These are phyloP conservation scores for Brachyistius frenatus DNA, from an alignment of 2,113 vertebrate species.

Conservation along the genomic window DNA sequence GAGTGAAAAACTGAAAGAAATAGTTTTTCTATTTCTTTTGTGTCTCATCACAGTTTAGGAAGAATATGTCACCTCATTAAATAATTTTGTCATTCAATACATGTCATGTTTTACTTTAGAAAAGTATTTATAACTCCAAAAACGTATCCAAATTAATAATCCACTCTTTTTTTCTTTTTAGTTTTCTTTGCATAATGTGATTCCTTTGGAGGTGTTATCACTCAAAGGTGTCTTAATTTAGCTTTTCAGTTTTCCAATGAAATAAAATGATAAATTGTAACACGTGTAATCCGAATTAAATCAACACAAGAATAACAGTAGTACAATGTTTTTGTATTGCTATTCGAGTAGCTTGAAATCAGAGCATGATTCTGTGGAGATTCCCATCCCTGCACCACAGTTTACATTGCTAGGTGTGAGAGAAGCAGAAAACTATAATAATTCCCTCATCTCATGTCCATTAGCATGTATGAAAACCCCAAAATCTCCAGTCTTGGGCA, in stretches of 20 bases:
- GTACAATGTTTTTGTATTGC: constrained; percentile 17
- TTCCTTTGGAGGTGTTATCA: not conserved
- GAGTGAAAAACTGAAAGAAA: not conserved
- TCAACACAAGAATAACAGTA: constrained; percentile 25
- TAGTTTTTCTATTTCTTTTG: not conserved
- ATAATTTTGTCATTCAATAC: not conserved
- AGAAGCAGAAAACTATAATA: constrained; percentile 55
- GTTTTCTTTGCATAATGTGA: too few species aligned
- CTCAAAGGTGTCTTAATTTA: not conserved
- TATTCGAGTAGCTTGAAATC: constrained; percentile 9
- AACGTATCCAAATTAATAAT: not conserved
- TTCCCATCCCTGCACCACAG: constrained; percentile 38
- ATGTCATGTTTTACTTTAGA: not conserved
- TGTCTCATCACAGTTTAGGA: not conserved
- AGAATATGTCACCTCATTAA: not conserved
- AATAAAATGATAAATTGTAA: constrained; percentile 7
- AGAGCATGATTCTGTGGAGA: constrained; percentile 21
- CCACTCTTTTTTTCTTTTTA: not conserved
- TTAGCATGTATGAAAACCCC: constrained; percentile 72
- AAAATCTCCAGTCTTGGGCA: constrained; percentile 76
- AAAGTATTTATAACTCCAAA: not conserved
- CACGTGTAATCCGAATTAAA: constrained; percentile 5
- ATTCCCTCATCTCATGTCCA: constrained; percentile 79
- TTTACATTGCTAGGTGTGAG: constrained; percentile 44
- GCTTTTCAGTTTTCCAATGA: constrained; percentile 8